Evolutionary conservation across 2,888 invertebrate genomes (phyloP).

Genomic region (Drosophila atripex): DNA sequence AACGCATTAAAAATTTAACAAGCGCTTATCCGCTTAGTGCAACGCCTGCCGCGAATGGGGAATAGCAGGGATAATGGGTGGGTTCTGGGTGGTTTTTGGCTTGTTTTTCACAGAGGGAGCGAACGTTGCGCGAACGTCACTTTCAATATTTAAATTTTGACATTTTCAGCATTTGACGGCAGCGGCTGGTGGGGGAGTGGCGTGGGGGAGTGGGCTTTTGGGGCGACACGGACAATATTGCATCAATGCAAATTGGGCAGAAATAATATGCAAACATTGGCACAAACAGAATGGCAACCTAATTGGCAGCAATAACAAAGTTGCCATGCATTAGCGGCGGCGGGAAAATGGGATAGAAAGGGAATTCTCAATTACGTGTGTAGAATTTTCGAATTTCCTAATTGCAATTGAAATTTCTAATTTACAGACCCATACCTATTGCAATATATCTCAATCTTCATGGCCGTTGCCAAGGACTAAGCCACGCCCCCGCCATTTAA

Average conservation of each 20-base stretch:
- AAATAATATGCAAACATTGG: constrained; percentile 72
- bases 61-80: constrained; percentile 25
- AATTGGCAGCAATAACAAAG: constrained; percentile 65
- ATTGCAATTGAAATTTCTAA: constrained; percentile 14
- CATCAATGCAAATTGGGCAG: constrained; percentile 68
- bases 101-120: background rate
- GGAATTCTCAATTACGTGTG: constrained; percentile 25
- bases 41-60: constrained; percentile 52
- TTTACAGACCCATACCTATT: constrained; percentile 1
- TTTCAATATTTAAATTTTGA: constrained; percentile 75
- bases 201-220: background rate
- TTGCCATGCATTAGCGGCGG: constrained; percentile 16
- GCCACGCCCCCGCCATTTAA: constrained; percentile 58
- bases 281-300: constrained; percentile 54
- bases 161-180: constrained; percentile 50
- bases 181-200: background rate
- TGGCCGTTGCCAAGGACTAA: constrained; percentile 27
- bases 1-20: constrained; percentile 78
- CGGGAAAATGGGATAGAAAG: constrained; percentile 1
- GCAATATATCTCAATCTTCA: constrained; percentile 34
- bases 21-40: constrained; percentile 78
- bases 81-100: background rate
- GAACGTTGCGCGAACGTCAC: constrained; percentile 53
- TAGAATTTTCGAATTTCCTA: constrained; percentile 7
- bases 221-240: constrained; percentile 25